phyloP scores from a whole-genome alignment of 2,888 invertebrate genomes.

The Brachynemurus nebulosus region DNA sequence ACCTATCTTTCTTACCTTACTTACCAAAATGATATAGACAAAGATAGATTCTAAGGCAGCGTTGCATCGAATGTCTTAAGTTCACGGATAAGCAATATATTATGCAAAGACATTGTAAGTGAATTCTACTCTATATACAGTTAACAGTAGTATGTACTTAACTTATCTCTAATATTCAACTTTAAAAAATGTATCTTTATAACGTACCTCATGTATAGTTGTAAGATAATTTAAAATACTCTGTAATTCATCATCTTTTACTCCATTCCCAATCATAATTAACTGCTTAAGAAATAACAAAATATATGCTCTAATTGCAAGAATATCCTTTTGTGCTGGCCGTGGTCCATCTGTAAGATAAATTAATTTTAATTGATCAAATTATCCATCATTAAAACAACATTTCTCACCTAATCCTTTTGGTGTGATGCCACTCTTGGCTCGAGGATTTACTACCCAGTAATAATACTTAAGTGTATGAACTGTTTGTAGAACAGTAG shows the following conservation, averaged over 20 bases:
- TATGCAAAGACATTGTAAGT: too few relatives aligned
- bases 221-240: conserved; percentile 96
- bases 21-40: too few relatives aligned
- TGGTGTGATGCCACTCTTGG: conserved; percentile 89
- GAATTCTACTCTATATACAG: too few relatives aligned
- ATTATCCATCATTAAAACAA: conserved; percentile 1
- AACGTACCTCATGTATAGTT: conserved; percentile 84
- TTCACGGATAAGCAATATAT: too few relatives aligned
- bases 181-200: background rate
- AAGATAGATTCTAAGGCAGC: too few relatives aligned
- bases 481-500: conserved; percentile 94
- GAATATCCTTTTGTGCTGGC: conserved; percentile 86
- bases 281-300: conserved; percentile 89
- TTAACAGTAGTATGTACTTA: too few relatives aligned
- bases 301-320: conserved; percentile 89
- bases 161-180: too few relatives aligned
- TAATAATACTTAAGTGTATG: conserved; percentile 99
- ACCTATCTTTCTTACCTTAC: too few relatives aligned
- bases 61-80: too few relatives aligned
- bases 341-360: conserved; percentile 71
- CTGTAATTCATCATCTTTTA: conserved; percentile 97
- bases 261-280: conserved; percentile 92
- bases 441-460: conserved; percentile 93
- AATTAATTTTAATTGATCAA: background rate
- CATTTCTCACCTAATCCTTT: conserved; percentile 75